Base-by-base conservation (phyloP, 2,797 vertebrate species). In the Aulostomus chinensis region DNA sequence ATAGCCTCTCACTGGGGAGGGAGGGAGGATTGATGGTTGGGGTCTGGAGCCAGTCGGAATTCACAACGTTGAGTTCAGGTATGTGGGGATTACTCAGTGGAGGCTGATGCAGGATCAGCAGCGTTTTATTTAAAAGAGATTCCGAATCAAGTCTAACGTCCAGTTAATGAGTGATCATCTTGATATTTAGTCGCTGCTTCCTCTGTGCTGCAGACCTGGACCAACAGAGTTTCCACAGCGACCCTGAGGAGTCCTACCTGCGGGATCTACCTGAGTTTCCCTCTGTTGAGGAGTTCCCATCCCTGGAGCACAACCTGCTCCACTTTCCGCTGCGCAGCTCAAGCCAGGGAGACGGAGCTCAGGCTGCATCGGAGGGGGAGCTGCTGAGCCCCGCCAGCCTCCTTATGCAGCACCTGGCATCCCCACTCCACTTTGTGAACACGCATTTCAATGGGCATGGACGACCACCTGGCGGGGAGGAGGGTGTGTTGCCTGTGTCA, bases 381-480 rank as follows among this genome's bases (percentile, higher is more conserved):
- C 69, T 40, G 0, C 14, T 78, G 67, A 90, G 89, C 51, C 85
- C 91, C 0, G 73, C 87, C 75, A 89, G 83, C 77, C 88, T 91
- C 32, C 86, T 90, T 16, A 72, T 91, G 64, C 91, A 91, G 68
- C 91, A 92, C 72, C 91, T 98, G 0, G 89, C 96, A 0, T 97
- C 97, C 2, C 96, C 97, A 0, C 93, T 98, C 14, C 96, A 98
- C 86, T 99, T 98, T 84, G 96, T 98, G 80, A 98, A 98, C 90
- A 95, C 96, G 0, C 96, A 99, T 88, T 99, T 97, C 91, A 98
- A 98, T 5, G 97, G 96, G 58, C 82, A 91, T 0, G 76, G 78
- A 9, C 81, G 55, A 35, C 76, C 81, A 34, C 76, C 7, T 0
- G 78, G 74, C 4, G 68, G 41, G 0, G 78, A 58, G 33, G 84